Evolutionary conservation across 2,113 vertebrate species (phyloP), one percentile per base, ranked within the genome.

Genomic region (Lophochroa leadbeateri): DNA sequence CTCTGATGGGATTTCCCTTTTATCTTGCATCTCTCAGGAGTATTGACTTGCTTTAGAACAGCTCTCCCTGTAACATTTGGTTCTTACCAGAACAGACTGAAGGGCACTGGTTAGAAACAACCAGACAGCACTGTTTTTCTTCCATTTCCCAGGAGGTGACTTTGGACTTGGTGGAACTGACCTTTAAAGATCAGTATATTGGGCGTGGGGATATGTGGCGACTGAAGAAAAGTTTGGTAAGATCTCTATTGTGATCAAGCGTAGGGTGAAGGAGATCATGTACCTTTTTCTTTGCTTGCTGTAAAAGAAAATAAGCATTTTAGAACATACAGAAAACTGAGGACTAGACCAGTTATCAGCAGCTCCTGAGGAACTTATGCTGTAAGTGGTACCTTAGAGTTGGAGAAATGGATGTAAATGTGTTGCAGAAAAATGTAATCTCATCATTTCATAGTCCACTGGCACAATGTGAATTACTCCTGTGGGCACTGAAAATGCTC

Each of bases 201-300:
- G 99, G 99, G 35, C 98, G 99, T 82, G 99, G 99, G 64, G 99
- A 99, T 97, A 99, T 99, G 99, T 99, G 99, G 99, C 97, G 99
- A 31, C 98, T 99, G 16, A 99, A 99, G 98, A 99, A 99, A 94
- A 99, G 99, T 94, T 98, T 99, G 98, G 99, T 99, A 96, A 96
- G 98, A 18, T 20, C 20, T 52, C 27, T 80, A 1, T 44, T 70
- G 44, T 55, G 71, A 23, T 77, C 7, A 5, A 23, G 20, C 47
- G 44, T 33, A 44, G 44, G 17, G 29, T 39, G 33, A 25, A 57
- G 33, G 57, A 61, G 37, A 6, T 82, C 5, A 12, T 1, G 9
- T n/a, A 31, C 37, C 6, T 52, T 46, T 19, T 75, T 4, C 15
- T 76, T 87, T 84, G 8, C 18, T 88, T 58, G 13, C 71, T 88